These are phyloP conservation scores for Menidia menidia DNA, from an alignment of 2,797 vertebrate genomes.

Conservation along the genomic window DNA sequence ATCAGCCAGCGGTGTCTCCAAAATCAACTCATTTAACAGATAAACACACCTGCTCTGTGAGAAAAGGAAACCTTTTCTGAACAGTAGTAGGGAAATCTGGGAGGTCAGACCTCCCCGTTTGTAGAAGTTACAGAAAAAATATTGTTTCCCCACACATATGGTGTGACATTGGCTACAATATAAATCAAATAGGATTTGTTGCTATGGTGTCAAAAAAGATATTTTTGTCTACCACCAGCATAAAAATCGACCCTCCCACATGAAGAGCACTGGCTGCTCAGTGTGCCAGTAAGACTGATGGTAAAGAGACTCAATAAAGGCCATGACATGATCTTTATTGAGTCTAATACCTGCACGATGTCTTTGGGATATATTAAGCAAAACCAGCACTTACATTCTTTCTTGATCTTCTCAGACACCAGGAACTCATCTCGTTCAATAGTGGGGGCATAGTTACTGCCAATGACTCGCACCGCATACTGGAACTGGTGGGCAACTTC, in stretches of 20 bases:
- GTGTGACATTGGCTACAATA: conserved; percentile 25
- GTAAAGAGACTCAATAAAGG: conserved; percentile 4
- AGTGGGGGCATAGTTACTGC: conserved; percentile 97
- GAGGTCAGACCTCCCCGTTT: background rate
- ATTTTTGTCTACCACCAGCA: conserved; percentile 11
- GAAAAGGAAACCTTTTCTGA: background rate
- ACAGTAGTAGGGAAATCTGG: no score
- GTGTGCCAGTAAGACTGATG: background rate
- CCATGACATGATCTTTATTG: background rate
- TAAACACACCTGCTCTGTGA: background rate
- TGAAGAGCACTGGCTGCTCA: background rate
- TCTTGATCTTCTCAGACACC: conserved; percentile 98
- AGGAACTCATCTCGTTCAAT: conserved; percentile 98
- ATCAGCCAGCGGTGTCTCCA: background rate
- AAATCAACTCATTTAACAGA: background rate
- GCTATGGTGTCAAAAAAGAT: conserved; percentile 35
- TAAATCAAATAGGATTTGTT: conserved; percentile 29
- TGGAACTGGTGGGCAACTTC: conserved; percentile 98
- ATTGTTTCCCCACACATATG: conserved; percentile 61
- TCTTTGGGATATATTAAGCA: background rate
- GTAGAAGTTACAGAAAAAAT: background rate
- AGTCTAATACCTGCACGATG: background rate
- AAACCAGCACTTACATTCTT: conserved; percentile 89
- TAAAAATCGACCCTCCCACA: conserved; percentile 1
- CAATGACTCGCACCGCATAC: conserved; percentile 96